Base-by-base conservation (phyloP, 2,888 invertebrate species). In the Drosophila kanekoi region DNA sequence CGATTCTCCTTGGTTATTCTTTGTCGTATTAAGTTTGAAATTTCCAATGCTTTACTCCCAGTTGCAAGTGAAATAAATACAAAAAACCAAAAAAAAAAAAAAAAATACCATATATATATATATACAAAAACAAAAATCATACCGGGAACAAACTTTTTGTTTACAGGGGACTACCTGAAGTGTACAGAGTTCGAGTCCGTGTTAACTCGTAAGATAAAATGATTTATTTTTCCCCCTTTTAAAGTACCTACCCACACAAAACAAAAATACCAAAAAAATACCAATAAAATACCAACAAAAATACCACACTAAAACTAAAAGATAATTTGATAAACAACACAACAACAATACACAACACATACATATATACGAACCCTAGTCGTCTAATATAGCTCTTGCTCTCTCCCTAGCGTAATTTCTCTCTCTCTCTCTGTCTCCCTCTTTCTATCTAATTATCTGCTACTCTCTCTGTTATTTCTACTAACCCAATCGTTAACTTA, bases 141-240 rank as follows among this genome's bases (percentile, higher is more conserved):
- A 89, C 87, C 82, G 87, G 76, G 85, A 87, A 86, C 78, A 81
- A 89, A 89, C 92, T 92, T 92, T 90, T 91, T 92, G 91, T 91
- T 92, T 93, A 90, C 92, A 92, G 92, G 92, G 91, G 94, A 94
- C 94, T 96, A 93, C 95, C 95, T 93, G 95, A 96, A 93, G 95
- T 95, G 94, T 96, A 95, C 95, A 95, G 95, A 95, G 95, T 96
- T 94, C 96, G 95, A 94, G 95, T 96, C 94, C 95, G 96, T 95
- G 94, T 96, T 93, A 96, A 95, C 94, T 95, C 96, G 96, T 96
- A 96, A 96, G 96, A 94, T 90, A 87, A 91, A 83, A 88, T 86
- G 72, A 85, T 87, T 89, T 89, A 90, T 78, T 89, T 86, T 85
- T 72, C 69, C 65, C 79, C 87, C 72, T 71, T 79, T 72, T 66